These are phyloP conservation scores for Unio delphinus DNA, from an alignment of 2,888 invertebrate genomes.

Conservation along the genomic window DNA sequence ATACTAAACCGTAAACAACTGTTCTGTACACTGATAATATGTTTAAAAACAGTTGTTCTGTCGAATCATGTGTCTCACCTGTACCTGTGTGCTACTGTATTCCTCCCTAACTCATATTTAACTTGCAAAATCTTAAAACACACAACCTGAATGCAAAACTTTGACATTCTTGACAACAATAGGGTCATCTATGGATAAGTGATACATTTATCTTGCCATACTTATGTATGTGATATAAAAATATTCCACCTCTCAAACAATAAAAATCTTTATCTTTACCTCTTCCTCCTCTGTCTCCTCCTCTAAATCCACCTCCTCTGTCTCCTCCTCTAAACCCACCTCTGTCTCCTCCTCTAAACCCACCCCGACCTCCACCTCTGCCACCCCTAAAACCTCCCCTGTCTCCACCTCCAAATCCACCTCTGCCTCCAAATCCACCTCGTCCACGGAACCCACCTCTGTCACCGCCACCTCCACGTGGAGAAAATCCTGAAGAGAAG, in stretches of 20 bases:
- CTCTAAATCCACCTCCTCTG: conserved; percentile 31
- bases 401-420: conserved; percentile 30
- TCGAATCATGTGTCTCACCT: too few relatives aligned
- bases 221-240: neutral
- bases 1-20: too few relatives aligned
- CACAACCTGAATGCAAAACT: too few relatives aligned
- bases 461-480: conserved; percentile 24
- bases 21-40: too few relatives aligned
- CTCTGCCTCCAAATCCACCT: conserved; percentile 25
- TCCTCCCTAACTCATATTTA: too few relatives aligned
- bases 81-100: too few relatives aligned
- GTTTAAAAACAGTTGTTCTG: too few relatives aligned
- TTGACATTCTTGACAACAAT: too few relatives aligned
- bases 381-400: conserved; percentile 29
- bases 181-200: too few relatives aligned
- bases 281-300: conserved; percentile 13
- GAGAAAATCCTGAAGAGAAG: conserved; percentile 21
- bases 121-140: too few relatives aligned
- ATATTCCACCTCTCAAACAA: neutral
- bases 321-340: conserved; percentile 39
- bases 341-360: conserved; percentile 22
- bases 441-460: conserved; percentile 35
- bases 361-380: conserved; percentile 27
- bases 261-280: neutral
- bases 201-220: neutral